These are phyloP conservation scores for Steinernema scapterisci DNA, from an alignment of 2,888 invertebrate genomes.

Conservation along the genomic window DNA sequence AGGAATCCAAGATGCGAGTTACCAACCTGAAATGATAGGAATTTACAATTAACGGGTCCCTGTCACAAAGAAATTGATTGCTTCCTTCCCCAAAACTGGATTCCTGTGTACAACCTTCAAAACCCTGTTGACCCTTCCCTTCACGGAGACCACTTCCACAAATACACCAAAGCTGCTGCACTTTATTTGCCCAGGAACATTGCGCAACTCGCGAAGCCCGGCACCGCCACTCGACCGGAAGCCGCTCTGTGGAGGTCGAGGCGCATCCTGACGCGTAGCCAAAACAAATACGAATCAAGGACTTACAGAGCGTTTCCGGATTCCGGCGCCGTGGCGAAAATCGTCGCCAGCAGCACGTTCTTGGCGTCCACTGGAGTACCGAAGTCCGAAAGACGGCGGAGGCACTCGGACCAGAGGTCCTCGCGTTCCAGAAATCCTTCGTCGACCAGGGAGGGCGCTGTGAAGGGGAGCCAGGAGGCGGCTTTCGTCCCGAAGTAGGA, in stretches of 20 bases:
- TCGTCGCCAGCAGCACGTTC: not conserved
- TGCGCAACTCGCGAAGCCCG: constrained; percentile 7
- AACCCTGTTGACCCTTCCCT: too few relatives aligned
- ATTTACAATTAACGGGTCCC: not conserved
- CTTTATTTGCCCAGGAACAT: constrained; percentile 5
- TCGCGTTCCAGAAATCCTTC: not conserved
- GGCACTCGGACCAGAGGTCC: not conserved
- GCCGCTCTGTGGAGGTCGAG: not conserved
- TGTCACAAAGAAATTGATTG: too few relatives aligned
- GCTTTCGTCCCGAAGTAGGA: not conserved
- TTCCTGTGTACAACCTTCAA: too few relatives aligned
- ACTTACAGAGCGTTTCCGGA: not conserved
- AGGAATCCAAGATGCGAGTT: not conserved
- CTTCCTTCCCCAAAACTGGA: too few relatives aligned
- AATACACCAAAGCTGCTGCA: constrained; percentile 1
- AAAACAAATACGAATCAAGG: not conserved
- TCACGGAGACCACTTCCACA: not conserved
- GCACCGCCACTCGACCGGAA: constrained; percentile 18
- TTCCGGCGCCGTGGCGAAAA: not conserved
- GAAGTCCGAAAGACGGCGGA: not conserved
- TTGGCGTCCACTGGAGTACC: not conserved
- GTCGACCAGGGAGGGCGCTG: not conserved
- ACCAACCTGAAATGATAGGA: not conserved
- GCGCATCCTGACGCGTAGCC: not conserved
- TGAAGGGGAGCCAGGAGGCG: not conserved